Conservation (phyloP, 64 coral and sea anemone genomes). For the Montipora foliosa region DNA sequence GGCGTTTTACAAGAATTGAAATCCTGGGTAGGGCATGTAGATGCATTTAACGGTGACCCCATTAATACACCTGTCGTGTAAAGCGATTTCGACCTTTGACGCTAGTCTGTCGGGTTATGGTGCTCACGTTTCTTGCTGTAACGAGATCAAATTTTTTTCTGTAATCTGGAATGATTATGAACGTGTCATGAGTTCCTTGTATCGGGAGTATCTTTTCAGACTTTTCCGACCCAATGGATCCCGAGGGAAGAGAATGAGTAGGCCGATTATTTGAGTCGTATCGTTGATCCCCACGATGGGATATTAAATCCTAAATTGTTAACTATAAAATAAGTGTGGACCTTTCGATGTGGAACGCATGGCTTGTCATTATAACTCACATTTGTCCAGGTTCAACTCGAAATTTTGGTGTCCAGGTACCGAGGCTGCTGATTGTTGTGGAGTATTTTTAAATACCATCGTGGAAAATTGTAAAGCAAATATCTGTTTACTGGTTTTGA, state of each 20-base stretch:
- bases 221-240: slow-evolving; percentile 45
- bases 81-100: slow-evolving; percentile 5
- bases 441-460: no score
- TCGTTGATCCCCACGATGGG: neutral
- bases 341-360: slow-evolving; percentile 60
- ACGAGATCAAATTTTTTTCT: neutral
- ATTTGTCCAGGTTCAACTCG: no score
- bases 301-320: slow-evolving; percentile 27
- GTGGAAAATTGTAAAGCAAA: no score
- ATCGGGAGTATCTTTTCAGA: slow-evolving; percentile 52
- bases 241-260: neutral
- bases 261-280: no score
- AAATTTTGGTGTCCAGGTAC: no score
- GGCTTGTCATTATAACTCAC: neutral
- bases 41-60: slow-evolving; percentile 66
- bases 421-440: no score
- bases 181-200: neutral
- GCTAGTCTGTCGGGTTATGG: slow-evolving; percentile 36
- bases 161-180: slow-evolving; percentile 26
- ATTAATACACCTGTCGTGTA: slow-evolving; percentile 27
- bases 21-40: slow-evolving; percentile 62
- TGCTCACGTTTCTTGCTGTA: neutral
- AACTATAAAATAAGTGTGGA: neutral
- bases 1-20: slow-evolving; percentile 39
- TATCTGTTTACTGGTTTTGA: no score